Percentiles rank a stretch among this genome's conserved stretches.
phyloP scores from a whole-genome alignment of 2,888 invertebrate genomes.

The Pristionchus arcanus region DNA sequence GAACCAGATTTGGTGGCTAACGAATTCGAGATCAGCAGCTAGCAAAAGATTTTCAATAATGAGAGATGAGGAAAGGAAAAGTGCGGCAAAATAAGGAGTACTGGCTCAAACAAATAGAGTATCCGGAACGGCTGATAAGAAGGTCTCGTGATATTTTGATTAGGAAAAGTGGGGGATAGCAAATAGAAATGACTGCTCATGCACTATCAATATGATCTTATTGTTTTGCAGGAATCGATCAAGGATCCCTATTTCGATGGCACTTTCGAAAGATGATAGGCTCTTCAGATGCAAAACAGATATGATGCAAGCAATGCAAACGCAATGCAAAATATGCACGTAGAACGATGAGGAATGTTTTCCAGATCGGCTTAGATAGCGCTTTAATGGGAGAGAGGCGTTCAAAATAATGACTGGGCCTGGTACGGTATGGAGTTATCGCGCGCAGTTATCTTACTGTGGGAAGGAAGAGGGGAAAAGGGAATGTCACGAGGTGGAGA shows the following conservation, averaged over 20 bases:
- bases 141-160: constrained; percentile 1
- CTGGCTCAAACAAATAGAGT: neutral
- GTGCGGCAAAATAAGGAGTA: no score
- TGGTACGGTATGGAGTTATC: neutral
- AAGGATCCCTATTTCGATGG: neutral
- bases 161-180: neutral
- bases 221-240: neutral
- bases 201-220: neutral
- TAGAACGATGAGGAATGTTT: no score
- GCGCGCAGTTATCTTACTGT: neutral
- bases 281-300: neutral
- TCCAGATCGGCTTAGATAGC: no score
- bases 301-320: neutral
- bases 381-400: neutral
- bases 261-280: neutral
- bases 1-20: no score
- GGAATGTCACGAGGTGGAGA: neutral
- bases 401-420: neutral
- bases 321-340: neutral
- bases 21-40: no score
- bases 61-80: no score
- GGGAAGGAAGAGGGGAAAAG: neutral
- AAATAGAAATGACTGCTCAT: neutral
- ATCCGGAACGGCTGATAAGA: neutral
- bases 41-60: no score